Evolutionary conservation across 2,113 vertebrate species (phyloP).

Genomic region (Chauna torquata): DNA sequence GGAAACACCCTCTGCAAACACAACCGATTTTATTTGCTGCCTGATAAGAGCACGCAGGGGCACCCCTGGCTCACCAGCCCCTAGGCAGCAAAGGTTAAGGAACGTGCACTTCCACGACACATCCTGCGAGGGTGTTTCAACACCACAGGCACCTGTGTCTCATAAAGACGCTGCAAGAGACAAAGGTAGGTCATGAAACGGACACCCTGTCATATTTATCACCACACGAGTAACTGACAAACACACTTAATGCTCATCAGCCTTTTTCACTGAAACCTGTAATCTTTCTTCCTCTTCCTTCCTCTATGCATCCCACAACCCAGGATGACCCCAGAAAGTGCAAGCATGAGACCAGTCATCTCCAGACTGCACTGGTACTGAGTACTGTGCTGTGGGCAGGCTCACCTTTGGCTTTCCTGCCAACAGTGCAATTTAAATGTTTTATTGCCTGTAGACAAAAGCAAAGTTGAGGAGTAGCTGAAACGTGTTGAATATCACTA

Average conservation of each 20-base stretch:
- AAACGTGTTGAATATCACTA: neutral
- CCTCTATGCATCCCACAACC: neutral
- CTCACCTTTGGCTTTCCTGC: neutral
- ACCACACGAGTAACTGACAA: neutral
- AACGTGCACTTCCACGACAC: neutral
- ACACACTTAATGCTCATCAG: neutral
- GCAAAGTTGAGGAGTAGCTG: neutral
- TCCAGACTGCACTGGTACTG: neutral
- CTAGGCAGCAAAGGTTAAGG: neutral
- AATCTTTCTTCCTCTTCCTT: neutral
- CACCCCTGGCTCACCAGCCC: neutral
- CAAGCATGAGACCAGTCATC: neutral
- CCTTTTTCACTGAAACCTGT: neutral
- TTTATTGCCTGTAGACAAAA: neutral
- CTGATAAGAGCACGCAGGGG: neutral
- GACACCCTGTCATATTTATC: neutral
- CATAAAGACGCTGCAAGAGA: neutral
- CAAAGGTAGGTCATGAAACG: neutral
- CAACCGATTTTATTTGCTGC: neutral
- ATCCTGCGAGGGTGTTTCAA: neutral
- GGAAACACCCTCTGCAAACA: conserved; percentile 19
- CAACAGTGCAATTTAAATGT: neutral
- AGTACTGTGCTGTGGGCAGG: neutral
- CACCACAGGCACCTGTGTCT: neutral
- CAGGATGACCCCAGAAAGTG: neutral